Conservation (phyloP, 2,888 invertebrate species). For the Drosophila prostipennis region DNA sequence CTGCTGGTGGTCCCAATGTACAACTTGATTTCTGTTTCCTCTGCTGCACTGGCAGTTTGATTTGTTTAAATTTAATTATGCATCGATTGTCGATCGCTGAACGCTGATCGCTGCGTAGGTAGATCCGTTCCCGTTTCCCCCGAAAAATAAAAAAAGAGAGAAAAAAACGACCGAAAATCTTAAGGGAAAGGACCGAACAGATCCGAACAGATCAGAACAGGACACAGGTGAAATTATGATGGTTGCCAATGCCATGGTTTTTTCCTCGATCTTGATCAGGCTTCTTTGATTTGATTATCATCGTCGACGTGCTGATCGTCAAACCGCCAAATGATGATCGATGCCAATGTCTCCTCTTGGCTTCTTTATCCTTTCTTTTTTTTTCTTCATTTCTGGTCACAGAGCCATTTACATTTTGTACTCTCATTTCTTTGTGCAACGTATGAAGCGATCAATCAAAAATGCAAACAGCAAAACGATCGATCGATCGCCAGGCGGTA, state of each 20-base stretch:
- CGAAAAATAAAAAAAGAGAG: conserved; percentile 21
- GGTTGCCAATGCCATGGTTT: conserved; percentile 49
- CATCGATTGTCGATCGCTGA: conserved; percentile 67
- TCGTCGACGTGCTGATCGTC: conserved; percentile 54
- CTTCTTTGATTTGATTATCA: conserved; percentile 74
- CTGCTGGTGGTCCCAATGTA: conserved; percentile 77
- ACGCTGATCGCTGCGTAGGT: conserved; percentile 36
- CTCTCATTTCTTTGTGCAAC: conserved; percentile 55
- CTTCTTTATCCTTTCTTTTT: conserved; percentile 21
- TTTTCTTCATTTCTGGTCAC: conserved; percentile 31
- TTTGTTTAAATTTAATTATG: conserved; percentile 81
- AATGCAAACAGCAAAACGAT: conserved; percentile 68
- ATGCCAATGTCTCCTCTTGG: conserved; percentile 53
- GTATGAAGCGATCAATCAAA: conserved; percentile 83
- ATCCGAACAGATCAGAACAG: conserved; percentile 8
- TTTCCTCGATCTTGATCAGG: conserved; percentile 19
- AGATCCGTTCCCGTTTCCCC: conserved; percentile 18
- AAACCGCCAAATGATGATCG: conserved; percentile 76
- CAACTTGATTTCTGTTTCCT: conserved; percentile 82
- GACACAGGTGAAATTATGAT: conserved; percentile 79
- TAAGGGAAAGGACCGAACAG: conserved; percentile 24
- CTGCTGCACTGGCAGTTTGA: conserved; percentile 70
- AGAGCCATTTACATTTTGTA: conserved; percentile 69
- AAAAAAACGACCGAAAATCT: conserved; percentile 10
- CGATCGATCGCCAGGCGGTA: conserved; percentile 24